A percentile compares a stretch with the other conserved stretches of the same genome.
Evolutionary conservation across 2,797 vertebrate species (phyloP).

Genomic region (Malurus leucopterus): DNA sequence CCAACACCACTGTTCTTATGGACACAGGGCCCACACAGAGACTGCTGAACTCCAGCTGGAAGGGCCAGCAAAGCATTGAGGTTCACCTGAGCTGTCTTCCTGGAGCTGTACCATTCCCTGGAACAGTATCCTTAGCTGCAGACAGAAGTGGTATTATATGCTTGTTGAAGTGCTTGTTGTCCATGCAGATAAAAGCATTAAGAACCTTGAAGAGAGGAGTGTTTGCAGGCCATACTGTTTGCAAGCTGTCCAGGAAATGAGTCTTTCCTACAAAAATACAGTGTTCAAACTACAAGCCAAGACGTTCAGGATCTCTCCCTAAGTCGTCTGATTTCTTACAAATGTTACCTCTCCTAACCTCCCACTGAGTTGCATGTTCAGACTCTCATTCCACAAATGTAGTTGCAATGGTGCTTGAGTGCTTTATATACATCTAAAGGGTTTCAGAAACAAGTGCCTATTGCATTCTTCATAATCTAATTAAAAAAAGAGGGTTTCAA

Average conservation of each 20-base stretch:
- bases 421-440: not conserved
- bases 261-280: not conserved
- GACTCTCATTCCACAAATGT: not conserved
- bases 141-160: not conserved
- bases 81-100: not conserved
- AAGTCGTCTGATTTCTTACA: not conserved
- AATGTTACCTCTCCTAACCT: not conserved
- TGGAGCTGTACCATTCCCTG: not conserved
- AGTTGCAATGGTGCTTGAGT: not conserved
- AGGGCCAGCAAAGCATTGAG: not conserved
- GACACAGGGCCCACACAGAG: not conserved
- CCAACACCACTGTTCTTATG: not conserved
- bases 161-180: not conserved
- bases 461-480: not conserved
- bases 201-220: not conserved
- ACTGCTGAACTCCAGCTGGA: not conserved
- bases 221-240: constrained; percentile 4
- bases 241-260: constrained; percentile 50
- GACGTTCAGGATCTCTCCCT: not conserved
- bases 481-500: not conserved
- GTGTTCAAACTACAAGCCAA: not conserved
- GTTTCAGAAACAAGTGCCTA: not conserved
- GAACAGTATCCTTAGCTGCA: not conserved
- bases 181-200: not conserved
- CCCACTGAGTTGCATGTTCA: not conserved